Base-by-base conservation (phyloP, 2,113 vertebrate species). In the Tetraodon nigroviridis region DNA sequence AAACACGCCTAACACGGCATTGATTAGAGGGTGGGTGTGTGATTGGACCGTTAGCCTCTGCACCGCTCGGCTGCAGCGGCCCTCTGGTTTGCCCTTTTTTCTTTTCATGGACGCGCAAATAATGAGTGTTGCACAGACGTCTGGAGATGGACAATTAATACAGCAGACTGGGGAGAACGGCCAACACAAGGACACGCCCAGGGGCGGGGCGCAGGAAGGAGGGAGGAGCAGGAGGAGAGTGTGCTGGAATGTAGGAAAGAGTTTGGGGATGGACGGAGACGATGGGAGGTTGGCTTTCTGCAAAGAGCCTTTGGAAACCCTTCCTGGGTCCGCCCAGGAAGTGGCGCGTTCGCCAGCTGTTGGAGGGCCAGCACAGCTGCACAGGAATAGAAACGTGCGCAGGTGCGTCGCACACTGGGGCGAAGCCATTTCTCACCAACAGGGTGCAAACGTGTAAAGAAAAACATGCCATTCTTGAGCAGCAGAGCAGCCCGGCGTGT, bases 71-170 rank as follows among this genome's bases (percentile, higher is more conserved):
- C 22, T 24, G 5, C 22, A 24, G 22, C 24, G 1, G 24, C 76
- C 67, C 54, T 70, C 51, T 66, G 69, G 64, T 52, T 65, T 37
- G 8, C 68, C 17, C 53, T 61, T 32, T 41, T 64, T 51, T 63
- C n/a, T 48, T 24, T 75, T 74, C 71, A 51, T 50, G 61, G 81
- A 79, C 24, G 24, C 65, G 82, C 84, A 85, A 84, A 88, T 89
- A 84, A 86, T 89, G 84, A 84, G 77, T 75, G 64, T 47, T 47
- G 55, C 83, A 84, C 71, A 69, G 15, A 12, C 42, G 29, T 54
- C 70, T 85, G 78, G 86, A 87, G 75, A 83, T 85, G 78, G 85
- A 86, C 89, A 83, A 88, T 87, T 89, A 86, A 90, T 88, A 77
- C 80, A 81, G 80, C 86, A 89, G 85, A 84, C 81, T 84, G 84